A percentile compares a stretch with the other conserved stretches of the same genome.
phyloP scores from a whole-genome alignment of 2,113 vertebrate genomes.

The Pseudolaguvia tuberculata region DNA sequence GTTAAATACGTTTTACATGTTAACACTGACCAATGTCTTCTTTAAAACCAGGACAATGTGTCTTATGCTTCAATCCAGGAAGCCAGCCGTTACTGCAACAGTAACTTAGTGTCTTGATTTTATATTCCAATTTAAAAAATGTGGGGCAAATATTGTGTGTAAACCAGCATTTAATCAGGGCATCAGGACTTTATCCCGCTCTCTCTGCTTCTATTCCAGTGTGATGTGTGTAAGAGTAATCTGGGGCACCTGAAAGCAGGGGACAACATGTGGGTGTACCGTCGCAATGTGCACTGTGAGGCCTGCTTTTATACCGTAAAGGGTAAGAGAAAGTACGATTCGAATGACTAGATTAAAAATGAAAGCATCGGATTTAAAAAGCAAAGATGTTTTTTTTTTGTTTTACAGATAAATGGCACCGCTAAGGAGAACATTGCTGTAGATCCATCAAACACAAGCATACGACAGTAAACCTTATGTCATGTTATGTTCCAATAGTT shows the following conservation, averaged over 20 bases:
- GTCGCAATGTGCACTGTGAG: constrained; percentile 82
- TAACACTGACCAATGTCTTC: too few species aligned
- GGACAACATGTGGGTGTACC: constrained; percentile 93
- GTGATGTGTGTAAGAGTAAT: constrained; percentile 78
- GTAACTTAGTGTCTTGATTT: too few species aligned
- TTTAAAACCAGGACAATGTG: too few species aligned
- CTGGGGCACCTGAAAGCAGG: constrained; percentile 86
- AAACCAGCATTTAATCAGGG: neutral
- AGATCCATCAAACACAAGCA: neutral
- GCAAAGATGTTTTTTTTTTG: neutral
- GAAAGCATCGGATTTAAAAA: neutral
- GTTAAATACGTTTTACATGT: too few species aligned
- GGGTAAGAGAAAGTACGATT: constrained; percentile 68
- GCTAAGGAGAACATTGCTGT: constrained; percentile 48
- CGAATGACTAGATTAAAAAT: neutral
- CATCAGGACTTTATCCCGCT: neutral
- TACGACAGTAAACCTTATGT: neutral
- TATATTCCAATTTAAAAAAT: too few species aligned
- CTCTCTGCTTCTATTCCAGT: constrained; percentile 63
- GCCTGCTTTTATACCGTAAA: constrained; percentile 82
- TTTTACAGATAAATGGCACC: constrained; percentile 66
- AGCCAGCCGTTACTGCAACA: too few species aligned
- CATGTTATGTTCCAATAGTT: neutral
- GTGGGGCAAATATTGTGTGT: neutral
- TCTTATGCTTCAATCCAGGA: too few species aligned